Evolutionary conservation across 2,113 vertebrate species (phyloP).

Genomic region (Parus major): DNA sequence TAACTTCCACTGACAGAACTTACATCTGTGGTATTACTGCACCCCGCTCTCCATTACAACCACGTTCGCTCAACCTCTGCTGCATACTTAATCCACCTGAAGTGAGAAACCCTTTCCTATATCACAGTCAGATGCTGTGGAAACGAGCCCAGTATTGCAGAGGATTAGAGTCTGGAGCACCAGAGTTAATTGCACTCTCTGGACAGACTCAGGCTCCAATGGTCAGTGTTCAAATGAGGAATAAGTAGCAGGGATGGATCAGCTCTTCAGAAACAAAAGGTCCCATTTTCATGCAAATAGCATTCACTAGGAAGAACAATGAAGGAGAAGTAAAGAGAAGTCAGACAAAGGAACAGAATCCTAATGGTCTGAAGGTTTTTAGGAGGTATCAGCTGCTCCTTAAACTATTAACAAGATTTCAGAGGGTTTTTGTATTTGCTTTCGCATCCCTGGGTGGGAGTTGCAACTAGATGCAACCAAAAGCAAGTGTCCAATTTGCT

Average conservation of each 20-base stretch:
- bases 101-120: neutral
- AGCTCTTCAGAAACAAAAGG: neutral
- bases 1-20: neutral
- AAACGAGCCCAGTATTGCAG: neutral
- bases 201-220: neutral
- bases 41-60: neutral
- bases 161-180: neutral
- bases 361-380: neutral
- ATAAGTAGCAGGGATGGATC: neutral
- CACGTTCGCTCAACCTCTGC: fast-evolving
- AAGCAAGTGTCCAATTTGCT: neutral
- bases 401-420: neutral
- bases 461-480: neutral
- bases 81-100: neutral
- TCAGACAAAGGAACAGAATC: neutral
- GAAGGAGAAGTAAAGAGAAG: neutral
- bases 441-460: neutral
- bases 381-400: neutral
- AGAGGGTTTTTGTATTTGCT: neutral
- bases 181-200: neutral
- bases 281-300: neutral
- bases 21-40: neutral
- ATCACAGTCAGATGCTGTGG: neutral
- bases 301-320: neutral
- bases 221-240: neutral